These are phyloP conservation scores for Thymelicus lineola DNA, from an alignment of 2,888 invertebrate genomes.

Conservation along the genomic window DNA sequence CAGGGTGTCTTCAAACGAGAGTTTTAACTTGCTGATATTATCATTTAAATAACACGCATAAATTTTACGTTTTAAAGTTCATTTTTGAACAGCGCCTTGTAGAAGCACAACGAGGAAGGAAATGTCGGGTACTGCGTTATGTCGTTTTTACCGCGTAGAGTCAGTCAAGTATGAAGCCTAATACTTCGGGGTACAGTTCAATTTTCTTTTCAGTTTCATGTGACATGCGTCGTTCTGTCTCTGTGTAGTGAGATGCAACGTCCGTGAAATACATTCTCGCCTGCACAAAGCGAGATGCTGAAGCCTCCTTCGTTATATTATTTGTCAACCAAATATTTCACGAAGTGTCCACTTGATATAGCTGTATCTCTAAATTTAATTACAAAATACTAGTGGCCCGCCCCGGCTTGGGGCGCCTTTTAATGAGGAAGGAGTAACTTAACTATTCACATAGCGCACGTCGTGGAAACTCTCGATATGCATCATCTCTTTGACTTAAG, in stretches of 20 bases:
- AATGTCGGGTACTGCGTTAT: not conserved
- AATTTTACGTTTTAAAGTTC: constrained; percentile 5
- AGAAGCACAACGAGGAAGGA: constrained; percentile 2
- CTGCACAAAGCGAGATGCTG: constrained; percentile 23
- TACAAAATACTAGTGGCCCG: too few relatives aligned
- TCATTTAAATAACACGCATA: constrained; percentile 21
- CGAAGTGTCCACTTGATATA: not conserved
- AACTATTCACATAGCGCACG: too few relatives aligned
- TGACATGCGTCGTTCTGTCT: not conserved
- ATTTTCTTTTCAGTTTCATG: not conserved
- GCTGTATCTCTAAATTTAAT: not conserved
- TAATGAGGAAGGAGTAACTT: too few relatives aligned
- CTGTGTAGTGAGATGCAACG: constrained; percentile 6
- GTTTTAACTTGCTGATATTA: not conserved
- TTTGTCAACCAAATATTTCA: constrained; percentile 21
- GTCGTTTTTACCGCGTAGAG: not conserved
- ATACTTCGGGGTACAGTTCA: not conserved
- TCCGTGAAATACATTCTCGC: constrained; percentile 31
- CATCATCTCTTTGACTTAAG: too few relatives aligned
- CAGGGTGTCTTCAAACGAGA: not conserved
- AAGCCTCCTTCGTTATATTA: constrained; percentile 15
- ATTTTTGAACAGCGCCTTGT: constrained; percentile 7
- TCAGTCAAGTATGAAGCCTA: not conserved
- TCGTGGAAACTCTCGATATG: too few relatives aligned
- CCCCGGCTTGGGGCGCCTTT: too few relatives aligned